Conservation (phyloP, 2,113 vertebrate species). For the Athene cunicularia region DNA sequence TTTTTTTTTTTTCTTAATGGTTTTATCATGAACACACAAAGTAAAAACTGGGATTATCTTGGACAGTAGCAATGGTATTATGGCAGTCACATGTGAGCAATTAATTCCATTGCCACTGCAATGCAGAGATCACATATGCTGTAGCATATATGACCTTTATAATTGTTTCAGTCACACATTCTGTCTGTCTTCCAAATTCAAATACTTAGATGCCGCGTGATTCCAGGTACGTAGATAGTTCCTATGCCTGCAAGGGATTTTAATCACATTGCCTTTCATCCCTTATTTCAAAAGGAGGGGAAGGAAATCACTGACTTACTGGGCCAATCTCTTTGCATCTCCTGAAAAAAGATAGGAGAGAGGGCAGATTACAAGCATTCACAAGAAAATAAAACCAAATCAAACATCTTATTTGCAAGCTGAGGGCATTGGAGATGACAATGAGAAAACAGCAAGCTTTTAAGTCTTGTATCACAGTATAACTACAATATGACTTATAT, state of each 20-base stretch:
- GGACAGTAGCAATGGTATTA: background rate
- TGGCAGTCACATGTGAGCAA: background rate
- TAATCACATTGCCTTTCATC: background rate
- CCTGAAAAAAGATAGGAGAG: background rate
- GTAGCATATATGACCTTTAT: background rate
- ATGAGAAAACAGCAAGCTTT: background rate
- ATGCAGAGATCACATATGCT: background rate
- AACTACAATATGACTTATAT: background rate
- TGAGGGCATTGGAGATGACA: background rate
- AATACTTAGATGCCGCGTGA: background rate
- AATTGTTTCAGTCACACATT: background rate
- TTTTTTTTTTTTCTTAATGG: background rate
- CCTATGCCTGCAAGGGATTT: background rate
- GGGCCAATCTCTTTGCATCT: background rate
- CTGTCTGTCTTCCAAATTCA: background rate
- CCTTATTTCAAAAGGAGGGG: background rate
- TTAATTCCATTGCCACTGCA: background rate
- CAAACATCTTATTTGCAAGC: background rate
- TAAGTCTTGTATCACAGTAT: background rate
- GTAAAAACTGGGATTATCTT: background rate
- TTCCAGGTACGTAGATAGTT: background rate
- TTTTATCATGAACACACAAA: background rate
- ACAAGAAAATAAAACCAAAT: background rate
- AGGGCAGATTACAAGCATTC: background rate
- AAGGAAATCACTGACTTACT: background rate